These are phyloP conservation scores for Yoshiicerus persimilis DNA, from an alignment of 1,140 invertebrate species.

Conservation along the genomic window DNA sequence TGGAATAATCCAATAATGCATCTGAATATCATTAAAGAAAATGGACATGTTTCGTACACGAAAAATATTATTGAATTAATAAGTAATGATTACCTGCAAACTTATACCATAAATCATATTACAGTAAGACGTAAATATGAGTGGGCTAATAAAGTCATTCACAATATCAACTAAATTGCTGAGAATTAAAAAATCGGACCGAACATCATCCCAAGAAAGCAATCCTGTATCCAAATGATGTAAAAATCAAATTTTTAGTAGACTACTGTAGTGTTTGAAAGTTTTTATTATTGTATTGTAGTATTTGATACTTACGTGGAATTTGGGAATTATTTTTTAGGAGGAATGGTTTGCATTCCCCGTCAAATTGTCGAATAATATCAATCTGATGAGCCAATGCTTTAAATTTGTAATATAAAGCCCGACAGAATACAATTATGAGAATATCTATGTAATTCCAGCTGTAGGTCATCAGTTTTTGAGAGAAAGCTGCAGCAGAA, in stretches of 20 bases:
- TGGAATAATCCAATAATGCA: not conserved
- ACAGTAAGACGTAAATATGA: not conserved
- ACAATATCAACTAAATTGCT: not conserved
- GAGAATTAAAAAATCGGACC: not conserved
- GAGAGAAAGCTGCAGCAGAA: not conserved
- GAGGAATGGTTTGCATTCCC: not conserved
- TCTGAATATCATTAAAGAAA: not conserved
- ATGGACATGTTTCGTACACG: not conserved
- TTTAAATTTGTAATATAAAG: not conserved
- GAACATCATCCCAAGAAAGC: not conserved
- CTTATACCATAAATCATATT: not conserved
- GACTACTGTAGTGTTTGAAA: too few relatives aligned
- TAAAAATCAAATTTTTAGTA: not conserved
- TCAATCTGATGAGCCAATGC: not conserved
- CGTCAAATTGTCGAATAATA: not conserved
- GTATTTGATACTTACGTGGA: too few relatives aligned
- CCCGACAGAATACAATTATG: not conserved
- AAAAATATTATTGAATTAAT: not conserved
- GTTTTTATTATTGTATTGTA: too few relatives aligned
- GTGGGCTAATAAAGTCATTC: not conserved
- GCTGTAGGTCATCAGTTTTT: not conserved
- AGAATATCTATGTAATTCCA: not conserved
- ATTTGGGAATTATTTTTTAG: too few relatives aligned
- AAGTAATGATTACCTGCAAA: not conserved
- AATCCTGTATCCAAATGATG: not conserved